Base-by-base conservation (phyloP, 2,797 vertebrate genomes). In the Zalophus californianus region DNA sequence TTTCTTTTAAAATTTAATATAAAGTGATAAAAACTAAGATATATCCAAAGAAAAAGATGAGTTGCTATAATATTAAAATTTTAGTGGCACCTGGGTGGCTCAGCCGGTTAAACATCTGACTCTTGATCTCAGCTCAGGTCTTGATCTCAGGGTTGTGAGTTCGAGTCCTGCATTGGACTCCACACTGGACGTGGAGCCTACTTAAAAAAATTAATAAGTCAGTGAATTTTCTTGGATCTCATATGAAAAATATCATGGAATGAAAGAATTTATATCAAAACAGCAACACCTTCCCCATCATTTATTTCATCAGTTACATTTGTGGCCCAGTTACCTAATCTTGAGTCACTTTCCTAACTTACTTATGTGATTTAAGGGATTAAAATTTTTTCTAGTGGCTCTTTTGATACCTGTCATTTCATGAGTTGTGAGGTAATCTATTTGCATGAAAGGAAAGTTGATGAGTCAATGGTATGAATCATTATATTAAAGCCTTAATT, bases 301-400 rank as follows among this genome's bases (percentile, higher is more conserved):
- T 56, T 92, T 70, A 79, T 97, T 98, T 98, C 72, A 97, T 98
- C 97, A 97, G 68, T 94, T 98, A 91, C 84, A 95, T 98, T 97
- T 98, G 96, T 98, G 88, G 93, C 94, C 95, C 96, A 38, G 21
- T 50, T 86, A 73, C 93, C 66, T 35, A 95, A 83, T 95, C 97
- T 96, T 98, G 95, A 98, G 86, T 97, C 91, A 98, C 97, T 98
- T 98, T 98, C 80, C 64, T 98, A 97, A 98, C 97, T 98, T 98
- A 97, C 97, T 32, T 98, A 97, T 98, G 97, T 98, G 97, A 96
- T 98, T 94, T 97, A 97, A 98, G 88, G 95, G 97, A 83, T 92
- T 98, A 97, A 88, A 80, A 88, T 98, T 98, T 94, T 98, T 95
- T 80, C 73, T 90, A 0, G 80, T 91, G 98, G 41, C 78, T 98